Evolutionary conservation across 2,888 invertebrate species (phyloP).

Genomic region (Noctuana brunneofusca): DNA sequence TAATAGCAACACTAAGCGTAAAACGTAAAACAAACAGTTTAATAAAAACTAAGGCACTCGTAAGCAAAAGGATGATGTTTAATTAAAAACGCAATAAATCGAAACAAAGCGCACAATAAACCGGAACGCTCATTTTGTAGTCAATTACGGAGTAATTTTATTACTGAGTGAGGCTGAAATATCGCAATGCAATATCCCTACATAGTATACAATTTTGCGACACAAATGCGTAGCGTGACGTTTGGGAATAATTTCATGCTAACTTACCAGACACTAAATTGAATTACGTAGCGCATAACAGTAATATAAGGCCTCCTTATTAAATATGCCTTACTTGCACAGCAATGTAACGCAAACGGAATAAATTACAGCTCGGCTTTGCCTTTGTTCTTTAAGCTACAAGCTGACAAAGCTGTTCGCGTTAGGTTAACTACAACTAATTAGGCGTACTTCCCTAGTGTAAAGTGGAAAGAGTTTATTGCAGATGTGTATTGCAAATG

Average conservation of each 20-base stretch:
- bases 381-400: conserved; percentile 20
- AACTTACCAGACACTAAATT: conserved; percentile 7
- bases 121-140: not conserved
- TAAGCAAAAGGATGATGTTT: not conserved
- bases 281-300: conserved; percentile 4
- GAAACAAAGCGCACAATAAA: not conserved
- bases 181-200: not conserved
- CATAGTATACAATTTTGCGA: not conserved
- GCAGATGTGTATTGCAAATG: not conserved
- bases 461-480: conserved; percentile 6
- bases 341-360: conserved; percentile 19
- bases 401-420: conserved; percentile 1
- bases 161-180: not conserved
- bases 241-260: conserved; percentile 6
- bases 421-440: conserved; percentile 11
- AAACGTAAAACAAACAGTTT: not conserved
- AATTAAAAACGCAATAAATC: not conserved
- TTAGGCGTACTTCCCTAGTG: conserved; percentile 3
- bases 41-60: not conserved
- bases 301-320: not conserved
- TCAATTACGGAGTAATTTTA: not conserved
- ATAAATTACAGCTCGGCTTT: conserved; percentile 17
- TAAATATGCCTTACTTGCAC: conserved; percentile 11
- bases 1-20: too few species aligned
- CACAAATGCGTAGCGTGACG: not conserved